Conservation (phyloP, 2,797 vertebrate genomes). For the Avahi laniger region DNA sequence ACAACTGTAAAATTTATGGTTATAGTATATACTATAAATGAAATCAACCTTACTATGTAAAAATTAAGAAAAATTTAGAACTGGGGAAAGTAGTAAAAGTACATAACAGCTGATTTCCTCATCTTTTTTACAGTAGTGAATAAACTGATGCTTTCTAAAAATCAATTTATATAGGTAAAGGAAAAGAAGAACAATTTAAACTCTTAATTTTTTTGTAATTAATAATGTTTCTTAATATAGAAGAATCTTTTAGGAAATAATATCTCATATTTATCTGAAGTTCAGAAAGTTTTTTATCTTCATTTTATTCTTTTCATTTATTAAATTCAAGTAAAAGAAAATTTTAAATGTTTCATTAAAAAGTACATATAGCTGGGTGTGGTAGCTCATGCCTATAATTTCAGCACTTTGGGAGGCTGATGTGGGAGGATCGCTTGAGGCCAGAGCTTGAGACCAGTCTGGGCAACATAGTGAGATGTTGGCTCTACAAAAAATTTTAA, state of each 20-base stretch:
- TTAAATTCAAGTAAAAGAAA: constrained; percentile 39
- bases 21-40: not conserved
- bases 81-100: not conserved
- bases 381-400: not conserved
- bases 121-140: constrained; percentile 9
- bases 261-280: not conserved
- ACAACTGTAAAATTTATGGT: not conserved
- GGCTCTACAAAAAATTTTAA: not conserved
- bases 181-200: not conserved
- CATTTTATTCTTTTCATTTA: not conserved
- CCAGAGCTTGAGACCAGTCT: not conserved
- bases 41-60: not conserved
- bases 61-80: not conserved
- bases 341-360: constrained; percentile 31
- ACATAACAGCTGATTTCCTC: not conserved
- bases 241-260: not conserved
- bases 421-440: not conserved
- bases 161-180: not conserved
- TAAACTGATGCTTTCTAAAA: not conserved
- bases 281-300: constrained; percentile 20
- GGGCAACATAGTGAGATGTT: not conserved
- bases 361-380: not conserved
- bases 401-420: not conserved
- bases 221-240: not conserved
- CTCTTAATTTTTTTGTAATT: not conserved